Evolutionary conservation across 2,888 invertebrate species (phyloP), one percentile per base, ranked within the genome.

Genomic region (Chrysomela aeneicollis): DNA sequence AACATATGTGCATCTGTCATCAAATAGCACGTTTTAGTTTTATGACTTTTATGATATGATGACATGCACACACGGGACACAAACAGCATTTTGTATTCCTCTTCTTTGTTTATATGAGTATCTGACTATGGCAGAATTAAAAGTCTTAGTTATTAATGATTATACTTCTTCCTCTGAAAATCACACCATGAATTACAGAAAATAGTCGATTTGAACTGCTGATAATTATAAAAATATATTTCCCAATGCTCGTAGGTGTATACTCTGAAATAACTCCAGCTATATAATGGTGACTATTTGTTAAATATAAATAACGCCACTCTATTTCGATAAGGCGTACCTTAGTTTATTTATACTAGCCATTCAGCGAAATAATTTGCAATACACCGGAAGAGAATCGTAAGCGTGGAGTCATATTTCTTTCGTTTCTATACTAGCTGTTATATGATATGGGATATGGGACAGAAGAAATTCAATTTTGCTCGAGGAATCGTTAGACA

Each of bases 301-400:
- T 42, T 42, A 12, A 10, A 35, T 26, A 26, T 26, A 35, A 42
- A 42, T 42, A 42, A 42, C 42, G 42, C 42, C n/a, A 42, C 42
- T 35, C 35, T 42, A 42, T 15, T 42, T 42, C 42, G 42, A 42
- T 42, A 42, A 42, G 42, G n/a, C 42, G 15, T 42, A 15, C 42
- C 42, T 42, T 42, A n/a, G 42, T 42, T 35, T 42, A 42, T 42
- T 42, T 42, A 42, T 42, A 42, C 42, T 42, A 42, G 42, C n/a
- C n/a, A 42, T 42, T 42, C 42, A 42, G 42, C 42, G 42, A 42
- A 42, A 42, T 15, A 15, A 42, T 15, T 15, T 15, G 42, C 42
- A 42, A 42, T 42, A 15, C 42, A 42, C 42, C 42, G 42, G 42
- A 42, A 42, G 42, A 42, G 42, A 42, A 42, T 15, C n/a, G 42